Base-by-base conservation (phyloP, 1,140 invertebrate species). In the Sinella curviseta region DNA sequence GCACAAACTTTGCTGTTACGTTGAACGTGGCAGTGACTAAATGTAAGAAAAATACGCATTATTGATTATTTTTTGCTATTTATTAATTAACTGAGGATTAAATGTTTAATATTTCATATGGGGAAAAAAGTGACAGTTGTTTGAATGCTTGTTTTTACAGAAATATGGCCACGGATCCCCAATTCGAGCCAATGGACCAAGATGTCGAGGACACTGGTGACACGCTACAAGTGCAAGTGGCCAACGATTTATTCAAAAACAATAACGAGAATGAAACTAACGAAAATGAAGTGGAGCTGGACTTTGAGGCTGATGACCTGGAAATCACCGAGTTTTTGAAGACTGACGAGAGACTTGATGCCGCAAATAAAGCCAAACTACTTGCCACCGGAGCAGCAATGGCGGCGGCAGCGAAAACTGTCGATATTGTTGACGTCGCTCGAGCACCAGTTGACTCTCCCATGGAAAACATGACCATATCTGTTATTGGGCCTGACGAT, bases 221-320 rank as follows among this genome's bases (percentile, higher is more conserved):
- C 2, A 48, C 39, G 30, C 31, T 70, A 14, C 65, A 70, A 70
- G 30, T 70, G 4, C 28, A 70, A 70, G 65, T 70, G 12, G 8
- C 65, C 26, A 33, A 70, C 31, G 65, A 70, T 33, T 33, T 70
- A 12, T 30, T 70, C 65, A 70, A 30, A 8, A 70, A 30, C 24
- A 70, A 30, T n/a, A 33, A 70, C 31, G 28, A 65, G 26, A 26
- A 31, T 30, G n/a, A n/a, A n/a, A n/a, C n/a, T n/a, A 33, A 70
- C 31, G 28, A 65, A 26, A 26, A 31, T 30, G 65, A 70, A 70
- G 26, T 12, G 26, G 24, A 8, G 8, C 65, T 70, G 12, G 65
- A 70, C 24, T 70, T 70, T 70, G 65, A 70, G 31, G 65, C 65
- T 24, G 65, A 70, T 70, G 65, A 70, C 31, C 31, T 70, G 65